A percentile compares a stretch with the other conserved stretches of the same genome.
phyloP scores from a whole-genome alignment of 2,888 invertebrate genomes.

The Clusia tigrina region DNA sequence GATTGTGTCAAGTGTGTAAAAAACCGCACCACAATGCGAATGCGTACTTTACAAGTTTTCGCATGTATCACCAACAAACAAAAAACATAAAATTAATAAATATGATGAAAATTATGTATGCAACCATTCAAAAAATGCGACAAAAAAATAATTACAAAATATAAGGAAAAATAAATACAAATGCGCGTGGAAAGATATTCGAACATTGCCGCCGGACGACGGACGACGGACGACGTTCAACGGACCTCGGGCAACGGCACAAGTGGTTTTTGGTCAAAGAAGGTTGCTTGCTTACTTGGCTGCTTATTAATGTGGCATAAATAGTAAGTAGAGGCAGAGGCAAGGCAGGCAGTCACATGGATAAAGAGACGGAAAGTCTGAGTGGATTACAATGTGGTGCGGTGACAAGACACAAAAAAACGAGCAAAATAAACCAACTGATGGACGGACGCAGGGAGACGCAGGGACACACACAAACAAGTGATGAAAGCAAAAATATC shows the following conservation, averaged over 20 bases:
- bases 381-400: neutral
- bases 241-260: conserved; percentile 8
- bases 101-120: conserved; percentile 17
- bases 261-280: conserved; percentile 20
- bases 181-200: conserved; percentile 7
- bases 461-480: conserved; percentile 10
- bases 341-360: neutral
- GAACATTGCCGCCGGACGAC: neutral
- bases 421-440: conserved; percentile 14
- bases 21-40: conserved; percentile 3
- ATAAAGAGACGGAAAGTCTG: conserved; percentile 4
- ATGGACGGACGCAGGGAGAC: conserved; percentile 12
- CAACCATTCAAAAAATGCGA: conserved; percentile 28
- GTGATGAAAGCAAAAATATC: too few species aligned
- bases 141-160: conserved; percentile 14
- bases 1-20: conserved; percentile 27
- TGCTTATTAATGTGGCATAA: conserved; percentile 6
- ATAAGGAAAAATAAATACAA: too few species aligned
- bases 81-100: conserved; percentile 27
- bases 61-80: conserved; percentile 27
- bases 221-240: neutral
- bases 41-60: conserved; percentile 24
- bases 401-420: conserved; percentile 5
- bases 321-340: neutral
- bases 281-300: neutral